These are phyloP conservation scores for Andrena fulva DNA, from an alignment of 2,888 invertebrate genomes.

Conservation along the genomic window DNA sequence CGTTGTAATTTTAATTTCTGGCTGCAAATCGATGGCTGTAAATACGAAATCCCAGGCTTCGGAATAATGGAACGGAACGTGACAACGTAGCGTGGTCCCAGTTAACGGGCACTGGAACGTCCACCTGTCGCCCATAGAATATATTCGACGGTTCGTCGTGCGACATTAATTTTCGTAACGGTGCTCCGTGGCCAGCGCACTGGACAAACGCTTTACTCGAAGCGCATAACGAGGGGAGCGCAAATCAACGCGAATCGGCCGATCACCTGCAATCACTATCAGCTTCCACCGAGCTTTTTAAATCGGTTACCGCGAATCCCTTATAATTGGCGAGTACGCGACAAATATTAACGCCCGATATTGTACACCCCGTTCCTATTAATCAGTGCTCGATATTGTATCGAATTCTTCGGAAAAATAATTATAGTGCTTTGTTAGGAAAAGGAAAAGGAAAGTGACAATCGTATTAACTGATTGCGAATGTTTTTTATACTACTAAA, in stretches of 20 bases:
- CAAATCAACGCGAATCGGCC: background rate
- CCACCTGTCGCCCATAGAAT: constrained; percentile 50
- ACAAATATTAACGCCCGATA: background rate
- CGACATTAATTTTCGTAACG: constrained; percentile 50
- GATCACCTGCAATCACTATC: background rate
- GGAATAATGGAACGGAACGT: constrained; percentile 34
- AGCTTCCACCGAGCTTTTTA: background rate
- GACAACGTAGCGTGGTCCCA: constrained; percentile 40
- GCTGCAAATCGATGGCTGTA: background rate
- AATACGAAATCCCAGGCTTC: constrained; percentile 9
- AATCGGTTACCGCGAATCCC: background rate
- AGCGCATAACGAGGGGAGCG: background rate
- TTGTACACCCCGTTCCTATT: too few relatives aligned
- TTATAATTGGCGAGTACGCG: background rate
- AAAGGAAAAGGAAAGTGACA: too few relatives aligned
- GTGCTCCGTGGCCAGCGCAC: background rate
- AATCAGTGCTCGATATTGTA: too few relatives aligned
- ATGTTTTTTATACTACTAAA: too few relatives aligned
- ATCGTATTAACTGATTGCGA: too few relatives aligned
- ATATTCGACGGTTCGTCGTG: constrained; percentile 46
- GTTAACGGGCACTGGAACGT: constrained; percentile 46
- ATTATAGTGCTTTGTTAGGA: too few relatives aligned
- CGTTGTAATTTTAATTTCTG: too few relatives aligned
- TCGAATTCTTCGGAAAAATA: too few relatives aligned
- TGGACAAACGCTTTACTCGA: constrained; percentile 18